phyloP scores from a whole-genome alignment of 2,113 vertebrate genomes.

The Ellobius talpinus region DNA sequence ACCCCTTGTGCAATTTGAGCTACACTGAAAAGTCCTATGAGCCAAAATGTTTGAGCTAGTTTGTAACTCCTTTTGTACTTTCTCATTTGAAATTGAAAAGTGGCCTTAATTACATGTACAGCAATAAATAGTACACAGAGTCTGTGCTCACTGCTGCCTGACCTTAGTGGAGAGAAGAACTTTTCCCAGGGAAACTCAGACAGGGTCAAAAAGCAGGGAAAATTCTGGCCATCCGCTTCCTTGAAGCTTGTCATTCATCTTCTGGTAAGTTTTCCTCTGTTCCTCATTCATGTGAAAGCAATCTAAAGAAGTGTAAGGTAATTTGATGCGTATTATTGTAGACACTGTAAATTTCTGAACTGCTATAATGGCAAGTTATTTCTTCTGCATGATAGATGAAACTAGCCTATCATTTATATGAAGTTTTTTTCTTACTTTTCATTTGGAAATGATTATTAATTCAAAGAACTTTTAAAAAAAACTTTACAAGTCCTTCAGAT shows the following conservation, averaged over 20 bases:
- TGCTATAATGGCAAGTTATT: not conserved
- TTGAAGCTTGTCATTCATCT: not conserved
- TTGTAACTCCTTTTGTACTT: not conserved
- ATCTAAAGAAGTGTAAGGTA: not conserved
- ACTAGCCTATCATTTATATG: not conserved
- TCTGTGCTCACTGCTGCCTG: not conserved
- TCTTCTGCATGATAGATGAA: not conserved
- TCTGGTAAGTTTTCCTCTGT: not conserved
- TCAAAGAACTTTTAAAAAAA: slow-evolving; percentile 30
- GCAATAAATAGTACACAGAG: not conserved
- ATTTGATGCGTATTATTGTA: not conserved
- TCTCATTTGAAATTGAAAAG: slow-evolving; percentile 50
- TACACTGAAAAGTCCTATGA: not conserved
- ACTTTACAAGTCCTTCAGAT: not conserved
- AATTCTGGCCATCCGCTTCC: not conserved
- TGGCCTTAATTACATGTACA: not conserved
- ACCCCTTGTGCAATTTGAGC: not conserved
- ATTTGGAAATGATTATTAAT: slow-evolving; percentile 45
- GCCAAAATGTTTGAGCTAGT: not conserved
- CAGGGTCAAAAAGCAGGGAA: not conserved
- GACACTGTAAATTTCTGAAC: not conserved
- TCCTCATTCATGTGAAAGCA: not conserved
- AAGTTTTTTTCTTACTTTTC: not conserved
- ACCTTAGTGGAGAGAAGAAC: not conserved
- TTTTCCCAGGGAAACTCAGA: not conserved